A percentile compares a stretch with the other conserved stretches of the same genome.
phyloP scores from a whole-genome alignment of 2,797 vertebrate genomes.

The Coccyzus lansbergi region DNA sequence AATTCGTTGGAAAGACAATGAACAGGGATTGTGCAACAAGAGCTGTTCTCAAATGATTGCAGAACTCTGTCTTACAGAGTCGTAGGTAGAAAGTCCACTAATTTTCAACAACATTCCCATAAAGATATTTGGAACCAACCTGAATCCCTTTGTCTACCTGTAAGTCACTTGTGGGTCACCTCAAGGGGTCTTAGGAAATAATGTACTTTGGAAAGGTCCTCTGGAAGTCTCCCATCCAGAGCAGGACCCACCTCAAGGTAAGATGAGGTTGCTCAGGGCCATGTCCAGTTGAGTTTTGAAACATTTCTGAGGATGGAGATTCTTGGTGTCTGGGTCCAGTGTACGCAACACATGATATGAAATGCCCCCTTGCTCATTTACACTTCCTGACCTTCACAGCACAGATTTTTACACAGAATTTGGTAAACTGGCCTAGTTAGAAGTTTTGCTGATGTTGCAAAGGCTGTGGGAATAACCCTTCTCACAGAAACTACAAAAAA shows the following conservation, averaged over 20 bases:
- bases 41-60: neutral
- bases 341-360: fast-evolving
- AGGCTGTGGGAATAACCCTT: neutral
- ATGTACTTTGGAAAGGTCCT: neutral
- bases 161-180: neutral
- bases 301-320: neutral
- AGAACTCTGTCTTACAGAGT: neutral
- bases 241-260: neutral
- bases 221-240: neutral
- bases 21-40: neutral
- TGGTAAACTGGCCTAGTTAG: neutral
- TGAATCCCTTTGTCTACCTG: neutral
- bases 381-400: neutral
- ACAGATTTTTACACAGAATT: neutral
- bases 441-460: neutral
- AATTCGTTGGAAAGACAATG: neutral
- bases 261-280: neutral
- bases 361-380: neutral
- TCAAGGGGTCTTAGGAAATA: neutral
- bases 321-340: neutral
- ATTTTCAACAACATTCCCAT: neutral
- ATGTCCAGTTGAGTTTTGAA: neutral
- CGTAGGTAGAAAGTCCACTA: neutral
- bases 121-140: neutral
- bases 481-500: neutral